Evolutionary conservation across 2,888 invertebrate species (phyloP), one percentile per base, ranked within the genome.

Genomic region (Phrixothrix hirtus): DNA sequence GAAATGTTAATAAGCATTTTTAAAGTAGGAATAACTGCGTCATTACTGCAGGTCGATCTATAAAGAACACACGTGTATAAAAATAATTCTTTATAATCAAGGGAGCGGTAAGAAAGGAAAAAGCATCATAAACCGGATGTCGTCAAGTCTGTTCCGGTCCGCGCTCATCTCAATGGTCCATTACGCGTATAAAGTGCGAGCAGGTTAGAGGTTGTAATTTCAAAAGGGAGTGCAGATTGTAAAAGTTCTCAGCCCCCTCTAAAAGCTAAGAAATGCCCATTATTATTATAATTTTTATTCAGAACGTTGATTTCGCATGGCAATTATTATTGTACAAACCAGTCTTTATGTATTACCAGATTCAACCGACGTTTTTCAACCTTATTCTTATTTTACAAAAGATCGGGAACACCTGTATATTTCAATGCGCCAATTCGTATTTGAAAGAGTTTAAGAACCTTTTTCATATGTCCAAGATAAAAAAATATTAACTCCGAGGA

Each of bases 111-210:
- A 45, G 44, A 53, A 35, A 52, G 37, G 38, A 44, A 52, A 49
- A 44, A 44, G 51, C 51, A 48, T 55, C 55, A 51, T 48, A 58
- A 69, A 71, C 72, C 72, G 74, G 74, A 74, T 72, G 74, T 72
- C 63, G 62, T 62, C 62, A 55, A 61, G 63, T 63, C 68, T 65
- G 70, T 73, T 73, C 71, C 71, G 72, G 70, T 69, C 62, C 62
- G 62, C 69, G 69, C 62, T 63, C 69, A 66, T 67, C 69, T 70
- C 68, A 69, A 69, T 70, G 69, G 67, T 65, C 63, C 66, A 66
- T 68, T 55, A 55, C 57, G 50, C 36, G 46, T 48, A 53, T 43
- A 50, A 50, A 52, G 44, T 53, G 39, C 41, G 47, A 54, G 57
- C 55, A 57, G 55, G 57, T 54, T 57, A 57, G 47, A 43, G 42